Evolutionary conservation across 1,140 invertebrate species (phyloP), one percentile per base, ranked within the genome.

Genomic region (Nephila pilipes): DNA sequence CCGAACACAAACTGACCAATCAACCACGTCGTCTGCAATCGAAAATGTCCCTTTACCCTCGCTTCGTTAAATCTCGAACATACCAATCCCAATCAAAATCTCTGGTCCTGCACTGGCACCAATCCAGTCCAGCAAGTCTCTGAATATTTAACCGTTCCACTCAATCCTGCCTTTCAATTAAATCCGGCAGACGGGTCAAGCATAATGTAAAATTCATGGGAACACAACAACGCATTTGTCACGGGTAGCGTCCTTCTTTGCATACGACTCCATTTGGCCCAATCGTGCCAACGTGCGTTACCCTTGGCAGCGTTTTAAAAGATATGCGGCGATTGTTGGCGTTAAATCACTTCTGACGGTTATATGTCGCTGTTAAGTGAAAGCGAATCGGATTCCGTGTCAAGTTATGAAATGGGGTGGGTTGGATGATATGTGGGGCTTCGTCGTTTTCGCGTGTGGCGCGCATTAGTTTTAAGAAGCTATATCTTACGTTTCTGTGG

Each of bases 111-210:
- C 63, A 18, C 87, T 69, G 60, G 81, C 87, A 63, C 65, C 20
- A 22, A 38, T 54, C 87, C 87, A 88, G 87, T 46, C 87, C 87
- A 18, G 87, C 14, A 25, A 25, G 60, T 18, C 8, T 25, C 87
- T 88, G 87, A 88, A 88, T 88, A 88, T 88, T 88, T 88, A 88
- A 88, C 87, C 54, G 32, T 54, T 32, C 87, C 57, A 63, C 36
- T 38, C 57, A 38, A 88, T 88, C 38, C 87, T 20, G 87, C 63
- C 87, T 88, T 88, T 88, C 87, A 88, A 88, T 88, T 88, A 88
- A 88, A 88, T 88, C 87, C 87, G 87, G 87, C 32, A 88, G 87
- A 69, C 60, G 60, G 87, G 87, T 88, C 87, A 88, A 54, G 87
- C 36, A n/a, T 46, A 63, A 88, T 88, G 87, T 54, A 88, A 88